Percentiles rank a stretch among this genome's conserved stretches.
phyloP scores from a whole-genome alignment of 1,140 invertebrate genomes.

The Philotrypesis tridentata region DNA sequence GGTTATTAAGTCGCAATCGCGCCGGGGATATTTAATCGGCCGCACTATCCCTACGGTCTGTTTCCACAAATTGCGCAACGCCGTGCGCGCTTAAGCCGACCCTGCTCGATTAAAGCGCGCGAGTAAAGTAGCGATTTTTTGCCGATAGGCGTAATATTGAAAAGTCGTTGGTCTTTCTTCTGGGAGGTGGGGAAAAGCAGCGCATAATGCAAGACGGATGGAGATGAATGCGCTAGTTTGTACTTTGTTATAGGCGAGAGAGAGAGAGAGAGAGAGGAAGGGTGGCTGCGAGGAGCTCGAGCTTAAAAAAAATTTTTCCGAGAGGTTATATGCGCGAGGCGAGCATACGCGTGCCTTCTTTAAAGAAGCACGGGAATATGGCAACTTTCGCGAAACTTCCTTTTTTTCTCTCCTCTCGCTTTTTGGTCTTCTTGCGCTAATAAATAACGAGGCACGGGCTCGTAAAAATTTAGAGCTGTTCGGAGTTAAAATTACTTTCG shows the following conservation, averaged over 20 bases:
- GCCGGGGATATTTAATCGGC: not conserved
- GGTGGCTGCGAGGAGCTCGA: too few relatives aligned
- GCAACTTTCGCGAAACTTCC: slow-evolving; percentile 15
- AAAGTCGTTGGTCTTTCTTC: not conserved
- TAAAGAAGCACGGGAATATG: not conserved
- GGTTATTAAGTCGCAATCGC: not conserved
- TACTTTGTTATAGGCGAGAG: not conserved
- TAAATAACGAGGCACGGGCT: slow-evolving; percentile 30
- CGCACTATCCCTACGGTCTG: too few relatives aligned
- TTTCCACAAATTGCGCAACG: not conserved
- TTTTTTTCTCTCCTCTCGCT: slow-evolving; percentile 1
- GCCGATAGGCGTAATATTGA: not conserved
- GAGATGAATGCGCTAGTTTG: not conserved
- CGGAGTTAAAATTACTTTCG: slow-evolving; percentile 40
- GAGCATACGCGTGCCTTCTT: not conserved
- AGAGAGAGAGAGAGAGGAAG: too few relatives aligned
- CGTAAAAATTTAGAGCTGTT: slow-evolving; percentile 37
- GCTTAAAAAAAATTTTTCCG: not conserved
- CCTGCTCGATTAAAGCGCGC: too few relatives aligned
- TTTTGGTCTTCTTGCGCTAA: slow-evolving; percentile 27
- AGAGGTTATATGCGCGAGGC: slow-evolving; percentile 7
- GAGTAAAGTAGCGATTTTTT: not conserved
- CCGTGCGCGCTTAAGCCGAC: too few relatives aligned
- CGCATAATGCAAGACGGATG: not conserved
- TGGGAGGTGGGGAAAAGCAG: not conserved